phyloP scores from a whole-genome alignment of 2,888 invertebrate species.

The Eupelmus urozonus region DNA sequence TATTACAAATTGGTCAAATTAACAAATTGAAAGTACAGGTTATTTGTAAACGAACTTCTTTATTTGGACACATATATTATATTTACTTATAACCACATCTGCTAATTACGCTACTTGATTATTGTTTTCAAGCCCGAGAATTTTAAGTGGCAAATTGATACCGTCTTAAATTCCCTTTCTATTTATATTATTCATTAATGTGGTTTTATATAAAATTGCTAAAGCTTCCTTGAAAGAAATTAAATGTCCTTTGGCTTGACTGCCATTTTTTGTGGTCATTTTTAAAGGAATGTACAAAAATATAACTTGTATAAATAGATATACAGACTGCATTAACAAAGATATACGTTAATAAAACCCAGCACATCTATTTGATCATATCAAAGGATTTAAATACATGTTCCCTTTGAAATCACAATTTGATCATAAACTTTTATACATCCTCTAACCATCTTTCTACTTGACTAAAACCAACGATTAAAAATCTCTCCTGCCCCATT shows the following conservation, averaged over 20 bases:
- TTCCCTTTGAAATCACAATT: not conserved
- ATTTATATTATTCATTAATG: too few species aligned
- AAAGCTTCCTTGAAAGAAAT: too few species aligned
- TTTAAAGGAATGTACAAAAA: too few species aligned
- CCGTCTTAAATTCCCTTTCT: not conserved
- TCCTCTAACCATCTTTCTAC: not conserved
- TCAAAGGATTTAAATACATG: too few species aligned
- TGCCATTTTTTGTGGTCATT: too few species aligned
- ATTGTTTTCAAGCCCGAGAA: not conserved
- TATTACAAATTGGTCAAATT: too few species aligned
- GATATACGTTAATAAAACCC: not conserved
- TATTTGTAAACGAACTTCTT: constrained; percentile 3
- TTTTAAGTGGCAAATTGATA: constrained; percentile 22
- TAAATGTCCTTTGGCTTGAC: too few species aligned
- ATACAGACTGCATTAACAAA: too few species aligned
- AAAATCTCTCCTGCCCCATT: not conserved
- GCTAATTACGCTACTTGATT: constrained; percentile 29
- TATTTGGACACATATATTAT: too few species aligned
- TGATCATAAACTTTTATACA: constrained; percentile 5
- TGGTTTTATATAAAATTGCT: too few species aligned
- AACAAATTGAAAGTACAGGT: constrained; percentile 8
- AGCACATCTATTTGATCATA: too few species aligned
- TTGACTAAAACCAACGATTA: not conserved
- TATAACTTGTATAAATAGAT: too few species aligned
- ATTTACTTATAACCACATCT: not conserved